These are phyloP conservation scores for Pharmacophagus antenor DNA, from an alignment of 2,888 invertebrate genomes.

Conservation along the genomic window DNA sequence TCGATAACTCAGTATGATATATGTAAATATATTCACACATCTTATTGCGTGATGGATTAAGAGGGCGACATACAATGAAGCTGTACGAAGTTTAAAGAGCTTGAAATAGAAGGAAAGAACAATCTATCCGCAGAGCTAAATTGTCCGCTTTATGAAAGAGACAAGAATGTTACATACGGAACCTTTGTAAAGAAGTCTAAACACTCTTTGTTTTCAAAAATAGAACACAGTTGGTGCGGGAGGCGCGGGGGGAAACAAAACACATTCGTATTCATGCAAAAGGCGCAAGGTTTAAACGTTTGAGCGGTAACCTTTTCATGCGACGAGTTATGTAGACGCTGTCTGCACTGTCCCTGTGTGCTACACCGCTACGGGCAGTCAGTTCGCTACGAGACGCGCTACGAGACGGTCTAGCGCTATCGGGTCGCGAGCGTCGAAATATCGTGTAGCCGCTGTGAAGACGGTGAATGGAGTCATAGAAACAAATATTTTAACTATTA, in stretches of 20 bases:
- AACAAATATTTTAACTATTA: constrained; percentile 16
- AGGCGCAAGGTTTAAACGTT: constrained; percentile 71
- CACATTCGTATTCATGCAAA: constrained; percentile 69
- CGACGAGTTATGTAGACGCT: constrained; percentile 39
- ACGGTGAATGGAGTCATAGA: constrained; percentile 36
- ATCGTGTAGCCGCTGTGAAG: constrained; percentile 47
- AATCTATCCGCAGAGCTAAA: constrained; percentile 8
- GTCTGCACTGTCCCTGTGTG: constrained; percentile 53
- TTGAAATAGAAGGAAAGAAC: constrained; percentile 12
- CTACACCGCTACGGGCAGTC: constrained; percentile 44
- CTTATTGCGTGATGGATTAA: constrained; percentile 7
- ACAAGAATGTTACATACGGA: constrained; percentile 30
- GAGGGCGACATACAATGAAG: not conserved
- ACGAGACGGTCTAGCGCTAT: constrained; percentile 47
- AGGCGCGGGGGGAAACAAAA: constrained; percentile 47
- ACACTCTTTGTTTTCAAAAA: constrained; percentile 64
- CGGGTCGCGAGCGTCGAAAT: constrained; percentile 15
- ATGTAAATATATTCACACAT: no score
- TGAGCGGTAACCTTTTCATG: constrained; percentile 70
- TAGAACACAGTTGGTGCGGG: constrained; percentile 53
- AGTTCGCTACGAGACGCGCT: constrained; percentile 61
- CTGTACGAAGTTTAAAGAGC: constrained; percentile 6
- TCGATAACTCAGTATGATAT: no score
- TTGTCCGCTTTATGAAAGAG: constrained; percentile 7
- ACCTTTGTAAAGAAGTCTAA: constrained; percentile 51